Percentiles rank a stretch among this genome's conserved stretches.
Evolutionary conservation across 2,797 vertebrate species (phyloP).

Genomic region (Ceyx erithaca): DNA sequence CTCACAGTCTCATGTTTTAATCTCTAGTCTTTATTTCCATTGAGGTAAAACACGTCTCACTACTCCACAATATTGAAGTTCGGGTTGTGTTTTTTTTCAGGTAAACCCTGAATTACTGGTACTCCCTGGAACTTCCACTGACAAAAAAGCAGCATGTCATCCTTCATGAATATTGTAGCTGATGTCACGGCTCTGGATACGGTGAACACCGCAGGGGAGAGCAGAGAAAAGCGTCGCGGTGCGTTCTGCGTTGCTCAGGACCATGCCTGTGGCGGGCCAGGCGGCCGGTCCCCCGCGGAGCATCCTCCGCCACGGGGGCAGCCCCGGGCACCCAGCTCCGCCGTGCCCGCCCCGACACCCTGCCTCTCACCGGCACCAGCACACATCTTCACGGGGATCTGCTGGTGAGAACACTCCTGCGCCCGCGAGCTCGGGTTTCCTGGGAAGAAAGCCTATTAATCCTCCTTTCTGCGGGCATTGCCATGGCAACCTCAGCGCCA

Average conservation of each 20-base stretch:
- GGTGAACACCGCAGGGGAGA: background rate
- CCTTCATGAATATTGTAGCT: slow-evolving; percentile 5
- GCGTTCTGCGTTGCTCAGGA: background rate
- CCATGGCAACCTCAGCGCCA: slow-evolving; percentile 81
- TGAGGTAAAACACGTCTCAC: background rate
- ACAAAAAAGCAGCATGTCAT: background rate
- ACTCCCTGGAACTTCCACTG: background rate
- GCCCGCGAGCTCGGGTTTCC: slow-evolving; percentile 30
- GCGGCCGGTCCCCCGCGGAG: too few relatives aligned
- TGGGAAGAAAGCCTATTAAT: slow-evolving; percentile 80
- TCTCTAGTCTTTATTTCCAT: too few relatives aligned
- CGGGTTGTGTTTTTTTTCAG: background rate
- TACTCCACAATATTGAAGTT: background rate
- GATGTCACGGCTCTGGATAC: background rate
- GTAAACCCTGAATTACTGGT: background rate
- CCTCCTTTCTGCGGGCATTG: slow-evolving; percentile 69
- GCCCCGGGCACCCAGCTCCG: too few relatives aligned
- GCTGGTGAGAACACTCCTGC: too few relatives aligned
- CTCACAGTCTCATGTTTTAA: too few relatives aligned
- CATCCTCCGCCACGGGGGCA: too few relatives aligned
- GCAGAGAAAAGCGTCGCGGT: background rate
- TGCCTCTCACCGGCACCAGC: too few relatives aligned
- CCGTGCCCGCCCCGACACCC: too few relatives aligned
- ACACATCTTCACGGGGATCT: too few relatives aligned
- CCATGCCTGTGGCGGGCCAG: background rate